A percentile compares a stretch with the other conserved stretches of the same genome.
Conservation (phyloP, 2,797 vertebrate species). For the Botia almorhae region DNA sequence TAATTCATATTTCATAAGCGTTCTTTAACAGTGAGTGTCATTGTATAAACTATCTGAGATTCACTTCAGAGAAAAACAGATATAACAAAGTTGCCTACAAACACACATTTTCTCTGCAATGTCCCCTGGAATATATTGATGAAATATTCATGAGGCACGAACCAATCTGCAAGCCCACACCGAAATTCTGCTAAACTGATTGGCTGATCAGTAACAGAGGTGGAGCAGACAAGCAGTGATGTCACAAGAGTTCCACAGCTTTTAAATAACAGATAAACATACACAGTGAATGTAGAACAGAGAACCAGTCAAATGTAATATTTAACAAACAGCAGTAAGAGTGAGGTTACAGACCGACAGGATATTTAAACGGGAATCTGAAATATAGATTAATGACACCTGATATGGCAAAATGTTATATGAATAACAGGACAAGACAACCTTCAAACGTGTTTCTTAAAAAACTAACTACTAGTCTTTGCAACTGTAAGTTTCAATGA, state of each 20-base stretch:
- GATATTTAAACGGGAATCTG: too few relatives aligned
- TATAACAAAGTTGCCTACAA: too few relatives aligned
- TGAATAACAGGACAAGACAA: slow-evolving; percentile 52
- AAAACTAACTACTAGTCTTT: slow-evolving; percentile 52
- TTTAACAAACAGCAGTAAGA: too few relatives aligned
- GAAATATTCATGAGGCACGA: slow-evolving; percentile 44
- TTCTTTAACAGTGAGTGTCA: slow-evolving; percentile 25
- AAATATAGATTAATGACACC: too few relatives aligned
- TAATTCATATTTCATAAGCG: slow-evolving; percentile 1
- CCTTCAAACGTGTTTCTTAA: slow-evolving; percentile 1
- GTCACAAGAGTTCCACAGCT: slow-evolving; percentile 23
- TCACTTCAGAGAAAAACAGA: neutral
- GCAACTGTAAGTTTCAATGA: slow-evolving; percentile 55
- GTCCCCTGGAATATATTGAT: neutral
- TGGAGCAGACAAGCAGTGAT: slow-evolving; percentile 45
- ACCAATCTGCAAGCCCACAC: slow-evolving; percentile 39
- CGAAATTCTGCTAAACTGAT: slow-evolving; percentile 68
- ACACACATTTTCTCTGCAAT: too few relatives aligned
- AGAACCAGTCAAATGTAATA: neutral
- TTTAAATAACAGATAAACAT: neutral
- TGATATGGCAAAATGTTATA: neutral
- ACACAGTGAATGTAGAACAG: neutral
- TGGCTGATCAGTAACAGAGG: slow-evolving; percentile 74
- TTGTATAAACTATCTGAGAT: neutral
- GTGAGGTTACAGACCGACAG: too few relatives aligned